Percentiles rank a stretch among this genome's conserved stretches.
Conservation (phyloP, 92 coral and sea anemone genomes). For the Pocillopora grandis region DNA sequence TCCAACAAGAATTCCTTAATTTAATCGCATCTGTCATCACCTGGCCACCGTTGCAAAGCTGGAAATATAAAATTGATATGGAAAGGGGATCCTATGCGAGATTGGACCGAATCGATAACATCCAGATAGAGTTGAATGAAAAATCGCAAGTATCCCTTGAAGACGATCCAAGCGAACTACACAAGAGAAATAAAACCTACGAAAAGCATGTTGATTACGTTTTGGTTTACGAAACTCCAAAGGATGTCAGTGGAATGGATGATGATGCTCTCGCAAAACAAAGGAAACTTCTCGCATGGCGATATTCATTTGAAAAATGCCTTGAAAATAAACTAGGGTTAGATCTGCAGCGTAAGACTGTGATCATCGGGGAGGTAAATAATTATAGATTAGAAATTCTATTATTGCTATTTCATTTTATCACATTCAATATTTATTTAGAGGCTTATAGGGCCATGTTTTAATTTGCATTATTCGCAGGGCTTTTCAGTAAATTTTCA, state of each 20-base stretch:
- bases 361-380: slow-evolving; percentile 12
- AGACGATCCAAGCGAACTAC: not conserved
- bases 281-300: not conserved
- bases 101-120: slow-evolving; percentile 13
- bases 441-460: too few species aligned
- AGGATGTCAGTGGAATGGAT: slow-evolving; percentile 3
- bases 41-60: not conserved
- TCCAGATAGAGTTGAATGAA: slow-evolving; percentile 22
- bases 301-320: slow-evolving; percentile 16
- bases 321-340: slow-evolving; percentile 19
- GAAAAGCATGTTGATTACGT: slow-evolving; percentile 18
- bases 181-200: not conserved
- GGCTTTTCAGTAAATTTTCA: too few species aligned
- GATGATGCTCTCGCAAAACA: slow-evolving; percentile 1
- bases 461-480: too few species aligned
- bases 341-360: slow-evolving; percentile 8
- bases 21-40: too few species aligned
- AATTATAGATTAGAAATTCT: too few species aligned
- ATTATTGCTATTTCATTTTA: too few species aligned
- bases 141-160: not conserved
- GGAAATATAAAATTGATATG: not conserved
- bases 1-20: too few species aligned
- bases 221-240: slow-evolving; percentile 3
- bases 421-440: too few species aligned
- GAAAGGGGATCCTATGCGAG: slow-evolving; percentile 32